Conservation (phyloP, 2,888 invertebrate species). For the Chloroclysta siterata region DNA sequence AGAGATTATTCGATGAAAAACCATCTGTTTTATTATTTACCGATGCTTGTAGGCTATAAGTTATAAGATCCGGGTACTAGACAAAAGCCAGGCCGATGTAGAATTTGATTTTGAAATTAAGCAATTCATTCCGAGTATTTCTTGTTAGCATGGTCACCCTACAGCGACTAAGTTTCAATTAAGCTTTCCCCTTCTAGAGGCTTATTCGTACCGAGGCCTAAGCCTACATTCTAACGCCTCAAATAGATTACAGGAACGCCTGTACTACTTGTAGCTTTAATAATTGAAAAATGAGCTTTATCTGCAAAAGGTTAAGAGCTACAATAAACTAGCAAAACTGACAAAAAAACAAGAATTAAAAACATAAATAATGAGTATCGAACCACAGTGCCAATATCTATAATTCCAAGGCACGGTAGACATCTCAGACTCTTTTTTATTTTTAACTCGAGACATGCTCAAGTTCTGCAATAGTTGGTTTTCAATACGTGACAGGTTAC, state of each 20-base stretch:
- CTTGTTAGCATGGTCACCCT: conserved; percentile 26
- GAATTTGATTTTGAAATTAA: not conserved
- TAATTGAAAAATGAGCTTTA: not conserved
- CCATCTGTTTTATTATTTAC: too few species aligned
- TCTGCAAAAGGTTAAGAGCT: not conserved
- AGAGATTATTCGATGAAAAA: too few species aligned
- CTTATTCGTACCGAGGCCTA: conserved; percentile 55
- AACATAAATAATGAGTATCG: too few species aligned
- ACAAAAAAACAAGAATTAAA: not conserved
- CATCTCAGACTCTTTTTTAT: too few species aligned
- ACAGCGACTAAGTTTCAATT: conserved; percentile 77
- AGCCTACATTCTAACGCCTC: conserved; percentile 54
- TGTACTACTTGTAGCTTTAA: not conserved
- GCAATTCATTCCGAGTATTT: not conserved
- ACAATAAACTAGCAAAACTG: not conserved
- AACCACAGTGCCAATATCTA: too few species aligned
- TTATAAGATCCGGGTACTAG: too few species aligned
- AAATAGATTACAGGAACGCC: conserved; percentile 65
- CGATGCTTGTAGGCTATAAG: too few species aligned
- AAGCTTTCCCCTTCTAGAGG: conserved; percentile 63
- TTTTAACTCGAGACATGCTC: too few species aligned
- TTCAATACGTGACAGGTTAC: too few species aligned
- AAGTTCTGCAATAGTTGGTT: too few species aligned
- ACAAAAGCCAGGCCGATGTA: too few species aligned
- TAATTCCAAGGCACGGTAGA: too few species aligned